Conservation (phyloP, 2,797 vertebrate species). For the Philypnodon macrostomus region DNA sequence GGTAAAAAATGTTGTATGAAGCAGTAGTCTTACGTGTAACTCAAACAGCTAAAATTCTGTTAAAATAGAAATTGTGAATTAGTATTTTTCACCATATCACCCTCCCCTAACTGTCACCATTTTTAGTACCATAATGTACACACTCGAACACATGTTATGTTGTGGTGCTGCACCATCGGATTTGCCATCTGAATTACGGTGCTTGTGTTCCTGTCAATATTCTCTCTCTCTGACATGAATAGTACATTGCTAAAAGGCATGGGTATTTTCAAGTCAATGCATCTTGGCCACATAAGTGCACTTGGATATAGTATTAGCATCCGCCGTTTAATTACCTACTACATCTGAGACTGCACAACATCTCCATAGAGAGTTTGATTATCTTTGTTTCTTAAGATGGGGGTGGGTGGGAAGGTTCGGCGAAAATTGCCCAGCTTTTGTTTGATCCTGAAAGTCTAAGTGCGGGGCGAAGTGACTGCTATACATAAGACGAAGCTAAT, state of each 20-base stretch:
- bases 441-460: slow-evolving; percentile 49
- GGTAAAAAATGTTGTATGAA: too few relatives aligned
- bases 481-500: slow-evolving; percentile 65
- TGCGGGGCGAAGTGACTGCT: slow-evolving; percentile 48
- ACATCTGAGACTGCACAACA: slow-evolving; percentile 48
- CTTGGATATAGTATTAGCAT: slow-evolving; percentile 51
- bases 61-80: too few relatives aligned
- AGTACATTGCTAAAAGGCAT: slow-evolving; percentile 41
- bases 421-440: slow-evolving; percentile 64
- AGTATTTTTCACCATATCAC: too few relatives aligned
- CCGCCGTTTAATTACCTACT: slow-evolving; percentile 66
- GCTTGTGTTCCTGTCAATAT: slow-evolving; percentile 56
- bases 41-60: too few relatives aligned
- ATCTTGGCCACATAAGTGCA: slow-evolving; percentile 64
- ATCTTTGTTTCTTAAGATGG: slow-evolving; percentile 53
- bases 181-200: slow-evolving; percentile 42
- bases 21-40: too few relatives aligned
- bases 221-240: slow-evolving; percentile 27
- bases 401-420: slow-evolving; percentile 48
- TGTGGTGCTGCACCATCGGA: slow-evolving; percentile 34
- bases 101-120: slow-evolving; percentile 11
- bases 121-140: slow-evolving; percentile 18
- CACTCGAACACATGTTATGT: slow-evolving; percentile 17
- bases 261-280: slow-evolving; percentile 57
- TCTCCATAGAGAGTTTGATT: slow-evolving; percentile 50